Conservation (phyloP, 2,113 vertebrate species). For the Chascanopsetta lugubris region DNA sequence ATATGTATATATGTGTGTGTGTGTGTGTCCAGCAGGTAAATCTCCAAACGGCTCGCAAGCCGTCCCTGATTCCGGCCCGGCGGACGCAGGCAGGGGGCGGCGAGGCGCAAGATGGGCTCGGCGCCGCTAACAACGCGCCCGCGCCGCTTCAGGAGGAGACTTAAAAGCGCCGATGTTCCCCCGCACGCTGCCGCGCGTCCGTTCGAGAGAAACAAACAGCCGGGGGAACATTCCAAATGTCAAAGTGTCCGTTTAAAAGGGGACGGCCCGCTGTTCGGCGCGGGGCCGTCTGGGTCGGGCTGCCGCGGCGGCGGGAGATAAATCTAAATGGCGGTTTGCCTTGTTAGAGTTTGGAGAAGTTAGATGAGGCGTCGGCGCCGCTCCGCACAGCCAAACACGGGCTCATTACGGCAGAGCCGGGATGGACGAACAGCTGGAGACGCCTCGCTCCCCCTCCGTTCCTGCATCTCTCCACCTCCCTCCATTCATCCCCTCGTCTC, state of each 20-base stretch:
- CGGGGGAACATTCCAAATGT: slow-evolving; percentile 69
- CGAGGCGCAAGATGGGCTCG: slow-evolving; percentile 63
- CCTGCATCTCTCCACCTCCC: slow-evolving; percentile 50
- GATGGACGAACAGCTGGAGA: slow-evolving; percentile 81
- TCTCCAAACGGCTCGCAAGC: slow-evolving; percentile 48
- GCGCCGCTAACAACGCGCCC: slow-evolving; percentile 69
- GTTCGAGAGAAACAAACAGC: slow-evolving; percentile 73
- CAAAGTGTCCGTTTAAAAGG: slow-evolving; percentile 73
- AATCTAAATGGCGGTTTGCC: slow-evolving; percentile 77
- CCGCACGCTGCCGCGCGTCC: slow-evolving; percentile 77
- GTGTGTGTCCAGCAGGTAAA: slow-evolving; percentile 46
- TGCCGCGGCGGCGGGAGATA: slow-evolving; percentile 64
- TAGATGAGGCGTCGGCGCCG: slow-evolving; percentile 78
- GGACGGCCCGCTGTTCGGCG: slow-evolving; percentile 68
- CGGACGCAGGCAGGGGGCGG: slow-evolving; percentile 67
- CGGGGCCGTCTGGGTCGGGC: slow-evolving; percentile 69
- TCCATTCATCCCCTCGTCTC: slow-evolving; percentile 53
- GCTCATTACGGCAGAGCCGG: slow-evolving; percentile 78
- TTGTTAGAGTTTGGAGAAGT: slow-evolving; percentile 78
- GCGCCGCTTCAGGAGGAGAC: slow-evolving; percentile 61
- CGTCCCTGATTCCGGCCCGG: slow-evolving; percentile 38
- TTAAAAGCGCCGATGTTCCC: slow-evolving; percentile 69
- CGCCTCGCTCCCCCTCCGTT: slow-evolving; percentile 60
- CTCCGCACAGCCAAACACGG: slow-evolving; percentile 73
- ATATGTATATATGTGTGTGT: slow-evolving; percentile 1